Percentiles rank a stretch among this genome's conserved stretches.
These are phyloP conservation scores for Odontocolon sp. DNA, from an alignment of 2,888 invertebrate species.

Conservation along the genomic window DNA sequence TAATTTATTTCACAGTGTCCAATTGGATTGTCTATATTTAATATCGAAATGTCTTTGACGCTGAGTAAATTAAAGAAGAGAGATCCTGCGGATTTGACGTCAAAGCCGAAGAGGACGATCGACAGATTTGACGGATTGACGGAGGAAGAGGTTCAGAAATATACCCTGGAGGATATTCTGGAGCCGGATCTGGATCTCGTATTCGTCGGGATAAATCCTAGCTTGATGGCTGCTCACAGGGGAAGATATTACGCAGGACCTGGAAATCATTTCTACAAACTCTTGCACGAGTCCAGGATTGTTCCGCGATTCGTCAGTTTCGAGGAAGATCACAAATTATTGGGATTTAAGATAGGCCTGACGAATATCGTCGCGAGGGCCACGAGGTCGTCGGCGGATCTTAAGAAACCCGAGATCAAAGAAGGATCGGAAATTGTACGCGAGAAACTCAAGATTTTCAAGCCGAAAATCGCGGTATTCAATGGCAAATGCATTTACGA, in stretches of 20 bases:
- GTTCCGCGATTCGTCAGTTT: slow-evolving; percentile 70
- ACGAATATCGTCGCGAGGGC: slow-evolving; percentile 78
- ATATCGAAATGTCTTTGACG: slow-evolving; percentile 64
- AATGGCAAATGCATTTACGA: slow-evolving; percentile 79
- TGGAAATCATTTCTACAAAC: slow-evolving; percentile 79
- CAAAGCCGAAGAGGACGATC: slow-evolving; percentile 63
- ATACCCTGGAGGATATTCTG: slow-evolving; percentile 74
- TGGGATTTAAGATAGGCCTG: slow-evolving; percentile 74
- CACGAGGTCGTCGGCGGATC: slow-evolving; percentile 76
- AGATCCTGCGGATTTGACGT: slow-evolving; percentile 39
- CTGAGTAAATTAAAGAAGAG: slow-evolving; percentile 72
- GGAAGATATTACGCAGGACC: slow-evolving; percentile 79
- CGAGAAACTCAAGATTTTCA: slow-evolving; percentile 72
- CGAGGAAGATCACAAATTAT: slow-evolving; percentile 74
- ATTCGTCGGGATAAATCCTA: slow-evolving; percentile 78
- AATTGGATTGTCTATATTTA: too few species aligned
- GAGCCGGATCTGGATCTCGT: slow-evolving; percentile 73
- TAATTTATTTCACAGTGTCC: too few species aligned
- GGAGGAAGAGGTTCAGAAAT: slow-evolving; percentile 74
- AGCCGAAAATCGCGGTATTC: slow-evolving; percentile 77
- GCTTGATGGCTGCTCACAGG: slow-evolving; percentile 76
- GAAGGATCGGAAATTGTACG: slow-evolving; percentile 71
- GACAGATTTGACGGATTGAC: slow-evolving; percentile 76
- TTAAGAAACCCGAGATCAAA: slow-evolving; percentile 75
- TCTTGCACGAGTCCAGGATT: slow-evolving; percentile 74